Percentiles rank a stretch among this genome's conserved stretches.
These are phyloP conservation scores for Halichondria panicea DNA, from an alignment of 37 sponge, comb jelly and placozoan species.

Conservation along the genomic window DNA sequence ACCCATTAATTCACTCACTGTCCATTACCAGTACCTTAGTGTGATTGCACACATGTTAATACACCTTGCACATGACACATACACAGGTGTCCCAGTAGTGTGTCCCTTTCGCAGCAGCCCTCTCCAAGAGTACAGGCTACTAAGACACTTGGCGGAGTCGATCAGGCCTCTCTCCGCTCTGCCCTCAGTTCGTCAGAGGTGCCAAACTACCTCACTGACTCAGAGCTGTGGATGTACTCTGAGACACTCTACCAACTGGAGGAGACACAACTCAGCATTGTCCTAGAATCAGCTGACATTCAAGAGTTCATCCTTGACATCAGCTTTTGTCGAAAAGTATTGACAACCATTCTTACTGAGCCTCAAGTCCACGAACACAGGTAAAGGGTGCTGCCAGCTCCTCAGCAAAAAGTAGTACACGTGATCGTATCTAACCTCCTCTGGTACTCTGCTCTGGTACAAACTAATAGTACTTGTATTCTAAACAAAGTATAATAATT, in stretches of 20 bases:
- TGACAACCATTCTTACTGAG: slow-evolving; percentile 6
- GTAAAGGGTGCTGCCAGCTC: too few species aligned
- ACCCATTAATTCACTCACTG: not conserved
- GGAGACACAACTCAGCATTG: slow-evolving; percentile 30
- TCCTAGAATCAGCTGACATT: too few species aligned
- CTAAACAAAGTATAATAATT: too few species aligned
- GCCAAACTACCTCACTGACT: slow-evolving; percentile 39
- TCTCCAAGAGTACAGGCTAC: slow-evolving; percentile 31
- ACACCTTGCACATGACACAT: not conserved
- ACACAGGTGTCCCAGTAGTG: slow-evolving; percentile 51
- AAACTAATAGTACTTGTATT: too few species aligned
- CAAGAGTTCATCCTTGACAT: slow-evolving; percentile 55
- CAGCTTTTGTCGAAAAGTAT: slow-evolving; percentile 11
- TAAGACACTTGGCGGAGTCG: slow-evolving; percentile 63
- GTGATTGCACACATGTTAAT: not conserved
- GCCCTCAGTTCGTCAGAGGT: slow-evolving; percentile 8
- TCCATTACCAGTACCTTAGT: not conserved
- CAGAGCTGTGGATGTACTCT: slow-evolving; percentile 64
- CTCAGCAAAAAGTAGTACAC: too few species aligned
- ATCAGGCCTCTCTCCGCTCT: slow-evolving; percentile 63
- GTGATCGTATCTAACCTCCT: too few species aligned
- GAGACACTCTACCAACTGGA: slow-evolving; percentile 34
- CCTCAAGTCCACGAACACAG: not conserved
- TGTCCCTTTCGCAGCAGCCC: slow-evolving; percentile 14
- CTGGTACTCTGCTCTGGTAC: not conserved